Evolutionary conservation across 2,888 invertebrate genomes (phyloP).

Genomic region (Antheraea assamensis): DNA sequence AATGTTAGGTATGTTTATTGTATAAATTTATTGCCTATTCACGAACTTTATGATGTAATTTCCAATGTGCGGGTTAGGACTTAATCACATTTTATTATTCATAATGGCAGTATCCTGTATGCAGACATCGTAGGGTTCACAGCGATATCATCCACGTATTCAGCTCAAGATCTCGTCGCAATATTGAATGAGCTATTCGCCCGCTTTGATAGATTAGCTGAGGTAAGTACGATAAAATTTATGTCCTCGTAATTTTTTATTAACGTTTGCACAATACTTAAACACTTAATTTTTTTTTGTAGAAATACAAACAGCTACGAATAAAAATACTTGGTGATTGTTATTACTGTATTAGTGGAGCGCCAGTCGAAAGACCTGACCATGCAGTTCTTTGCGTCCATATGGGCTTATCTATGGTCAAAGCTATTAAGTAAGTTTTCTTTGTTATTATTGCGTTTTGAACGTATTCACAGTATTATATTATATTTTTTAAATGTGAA

Average conservation of each 20-base stretch:
- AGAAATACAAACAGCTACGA: conserved; percentile 96
- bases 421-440: conserved; percentile 93
- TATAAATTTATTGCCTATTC: conserved; percentile 3
- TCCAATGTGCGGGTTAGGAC: conserved; percentile 9
- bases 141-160: conserved; percentile 96
- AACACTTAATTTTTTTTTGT: not conserved
- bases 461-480: not conserved
- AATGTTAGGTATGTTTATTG: conserved; percentile 90
- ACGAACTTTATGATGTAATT: conserved; percentile 13
- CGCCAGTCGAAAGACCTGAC: conserved; percentile 93
- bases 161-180: conserved; percentile 97
- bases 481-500: not conserved
- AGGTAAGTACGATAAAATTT: conserved; percentile 75
- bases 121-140: conserved; percentile 99
- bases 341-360: conserved; percentile 98
- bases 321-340: conserved; percentile 98
- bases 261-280: not conserved
- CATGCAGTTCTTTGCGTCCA: conserved; percentile 96
- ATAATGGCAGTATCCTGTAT: conserved; percentile 91
- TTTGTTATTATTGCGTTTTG: not conserved
- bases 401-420: conserved; percentile 98
- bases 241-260: not conserved
- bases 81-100: conserved; percentile 35
- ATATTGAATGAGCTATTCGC: conserved; percentile 98
- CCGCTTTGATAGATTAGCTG: conserved; percentile 94